phyloP scores from a whole-genome alignment of 2,797 vertebrate species.

The Lateolabrax maculatus region DNA sequence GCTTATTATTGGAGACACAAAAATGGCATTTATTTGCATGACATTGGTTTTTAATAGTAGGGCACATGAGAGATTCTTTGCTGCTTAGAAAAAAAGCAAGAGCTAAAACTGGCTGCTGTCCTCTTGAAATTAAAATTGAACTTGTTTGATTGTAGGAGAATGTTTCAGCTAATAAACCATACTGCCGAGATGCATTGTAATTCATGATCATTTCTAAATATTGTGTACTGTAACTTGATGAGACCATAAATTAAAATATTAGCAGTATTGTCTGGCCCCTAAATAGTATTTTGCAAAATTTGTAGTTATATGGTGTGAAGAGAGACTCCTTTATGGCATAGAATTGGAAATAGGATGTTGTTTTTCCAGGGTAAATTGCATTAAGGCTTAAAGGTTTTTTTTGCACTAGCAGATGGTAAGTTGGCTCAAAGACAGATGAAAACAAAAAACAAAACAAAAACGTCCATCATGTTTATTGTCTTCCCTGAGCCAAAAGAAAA shows the following conservation, averaged over 20 bases:
- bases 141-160: not conserved
- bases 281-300: not conserved
- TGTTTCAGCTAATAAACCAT: not conserved
- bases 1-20: not conserved
- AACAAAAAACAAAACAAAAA: not conserved
- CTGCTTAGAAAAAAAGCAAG: not conserved
- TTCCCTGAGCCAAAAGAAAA: constrained; percentile 1
- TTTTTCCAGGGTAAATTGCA: constrained; percentile 7
- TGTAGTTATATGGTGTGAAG: not conserved
- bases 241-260: not conserved
- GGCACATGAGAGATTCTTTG: not conserved
- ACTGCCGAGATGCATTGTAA: not conserved
- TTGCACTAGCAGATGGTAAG: constrained; percentile 9
- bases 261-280: not conserved
- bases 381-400: not conserved
- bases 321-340: not conserved
- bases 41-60: constrained; percentile 2
- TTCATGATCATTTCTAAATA: not conserved
- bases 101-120: not conserved
- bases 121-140: not conserved
- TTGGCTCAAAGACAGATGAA: constrained; percentile 12
- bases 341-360: not conserved
- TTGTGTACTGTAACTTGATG: not conserved
- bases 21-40: not conserved
- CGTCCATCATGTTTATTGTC: not conserved